Evolutionary conservation across 2,888 invertebrate genomes (phyloP).

Genomic region (Kuschelorhynchus macadamiae): DNA sequence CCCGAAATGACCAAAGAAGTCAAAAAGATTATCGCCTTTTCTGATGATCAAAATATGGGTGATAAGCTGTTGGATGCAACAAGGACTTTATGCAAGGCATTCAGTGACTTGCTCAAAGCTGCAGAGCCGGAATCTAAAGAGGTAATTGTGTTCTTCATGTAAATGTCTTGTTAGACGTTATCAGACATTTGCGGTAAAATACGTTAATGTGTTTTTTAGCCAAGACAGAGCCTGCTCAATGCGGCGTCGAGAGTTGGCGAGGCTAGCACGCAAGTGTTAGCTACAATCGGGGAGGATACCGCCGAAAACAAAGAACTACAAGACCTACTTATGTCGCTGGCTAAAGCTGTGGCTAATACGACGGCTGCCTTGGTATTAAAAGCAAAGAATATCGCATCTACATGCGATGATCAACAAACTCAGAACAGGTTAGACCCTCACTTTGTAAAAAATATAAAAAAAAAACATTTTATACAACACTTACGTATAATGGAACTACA

Average conservation of each 20-base stretch:
- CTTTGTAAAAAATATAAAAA: neutral
- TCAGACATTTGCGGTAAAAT: too few species aligned
- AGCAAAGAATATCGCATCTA: slow-evolving; percentile 96
- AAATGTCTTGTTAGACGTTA: neutral
- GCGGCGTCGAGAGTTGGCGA: slow-evolving; percentile 98
- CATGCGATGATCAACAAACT: slow-evolving; percentile 83
- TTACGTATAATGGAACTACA: too few species aligned
- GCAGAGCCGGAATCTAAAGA: slow-evolving; percentile 96
- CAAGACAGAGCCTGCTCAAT: slow-evolving; percentile 92
- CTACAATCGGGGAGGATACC: slow-evolving; percentile 94
- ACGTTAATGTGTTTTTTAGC: too few species aligned
- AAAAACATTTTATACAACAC: too few species aligned
- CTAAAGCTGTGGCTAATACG: slow-evolving; percentile 98
- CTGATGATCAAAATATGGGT: slow-evolving; percentile 88
- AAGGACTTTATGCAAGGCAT: slow-evolving; percentile 91
- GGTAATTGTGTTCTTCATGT: slow-evolving; percentile 50
- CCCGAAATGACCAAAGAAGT: slow-evolving; percentile 96
- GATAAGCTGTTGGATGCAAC: slow-evolving; percentile 93
- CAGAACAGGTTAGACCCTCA: slow-evolving; percentile 74
- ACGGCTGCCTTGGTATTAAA: slow-evolving; percentile 96
- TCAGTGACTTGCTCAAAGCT: slow-evolving; percentile 93
- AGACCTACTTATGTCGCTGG: slow-evolving; percentile 93
- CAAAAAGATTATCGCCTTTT: slow-evolving; percentile 94
- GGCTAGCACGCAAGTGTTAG: slow-evolving; percentile 93
- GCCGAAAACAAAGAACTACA: slow-evolving; percentile 84